Conservation (phyloP, 2,888 invertebrate species). For the Clusia tigrina region DNA sequence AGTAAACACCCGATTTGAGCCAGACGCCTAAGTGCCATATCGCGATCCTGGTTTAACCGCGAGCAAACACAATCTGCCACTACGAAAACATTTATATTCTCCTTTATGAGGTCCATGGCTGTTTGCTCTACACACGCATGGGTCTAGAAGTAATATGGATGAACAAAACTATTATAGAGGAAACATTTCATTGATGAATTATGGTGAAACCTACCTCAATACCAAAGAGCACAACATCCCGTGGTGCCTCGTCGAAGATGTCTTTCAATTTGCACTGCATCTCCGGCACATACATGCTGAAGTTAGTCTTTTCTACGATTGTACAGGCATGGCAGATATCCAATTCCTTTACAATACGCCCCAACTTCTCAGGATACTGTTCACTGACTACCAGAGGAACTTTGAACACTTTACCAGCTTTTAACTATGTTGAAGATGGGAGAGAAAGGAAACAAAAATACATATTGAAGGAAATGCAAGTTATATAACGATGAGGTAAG, state of each 20-base stretch:
- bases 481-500: too few relatives aligned
- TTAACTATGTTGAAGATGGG: slow-evolving; percentile 66
- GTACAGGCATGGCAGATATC: slow-evolving; percentile 71
- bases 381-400: slow-evolving; percentile 76
- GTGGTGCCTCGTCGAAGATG: slow-evolving; percentile 65
- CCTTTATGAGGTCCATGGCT: slow-evolving; percentile 72
- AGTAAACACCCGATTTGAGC: slow-evolving; percentile 79
- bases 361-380: slow-evolving; percentile 77
- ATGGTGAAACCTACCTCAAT: slow-evolving; percentile 67
- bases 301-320: slow-evolving; percentile 75
- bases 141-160: slow-evolving; percentile 67
- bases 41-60: slow-evolving; percentile 73
- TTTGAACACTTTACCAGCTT: slow-evolving; percentile 71
- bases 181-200: not conserved
- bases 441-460: slow-evolving; percentile 7
- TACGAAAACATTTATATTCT: slow-evolving; percentile 73
- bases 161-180: not conserved
- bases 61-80: slow-evolving; percentile 82
- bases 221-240: slow-evolving; percentile 72
- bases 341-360: slow-evolving; percentile 75
- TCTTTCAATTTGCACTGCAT: slow-evolving; percentile 68
- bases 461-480: too few relatives aligned
- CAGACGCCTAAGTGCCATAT: slow-evolving; percentile 77
- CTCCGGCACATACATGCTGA: slow-evolving; percentile 79
- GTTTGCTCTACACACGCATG: slow-evolving; percentile 85